Evolutionary conservation across 2,888 invertebrate genomes (phyloP).

Genomic region (Notodonta dromedarius): DNA sequence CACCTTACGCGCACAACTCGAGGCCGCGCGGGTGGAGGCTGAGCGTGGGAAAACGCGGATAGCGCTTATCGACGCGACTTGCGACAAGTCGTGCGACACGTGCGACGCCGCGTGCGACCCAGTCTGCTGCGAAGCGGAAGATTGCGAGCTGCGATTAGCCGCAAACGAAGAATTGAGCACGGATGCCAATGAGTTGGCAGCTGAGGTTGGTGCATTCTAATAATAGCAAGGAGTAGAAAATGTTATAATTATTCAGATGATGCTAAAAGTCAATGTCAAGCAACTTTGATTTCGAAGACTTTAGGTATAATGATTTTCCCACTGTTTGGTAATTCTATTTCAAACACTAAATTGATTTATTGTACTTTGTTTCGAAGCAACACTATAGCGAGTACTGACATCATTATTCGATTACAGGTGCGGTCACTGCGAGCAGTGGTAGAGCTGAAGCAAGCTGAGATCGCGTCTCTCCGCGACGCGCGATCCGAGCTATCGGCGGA

Average conservation of each 20-base stretch:
- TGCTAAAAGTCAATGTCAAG: neutral
- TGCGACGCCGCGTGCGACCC: constrained; percentile 79
- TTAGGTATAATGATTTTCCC: too few relatives aligned
- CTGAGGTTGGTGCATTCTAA: constrained; percentile 62
- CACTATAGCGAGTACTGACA: too few relatives aligned
- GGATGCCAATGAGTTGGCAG: constrained; percentile 76
- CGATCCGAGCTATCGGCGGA: constrained; percentile 88
- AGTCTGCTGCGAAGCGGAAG: constrained; percentile 69
- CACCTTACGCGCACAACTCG: constrained; percentile 74
- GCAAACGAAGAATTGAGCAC: constrained; percentile 75
- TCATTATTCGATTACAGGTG: constrained; percentile 47
- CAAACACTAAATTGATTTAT: too few relatives aligned
- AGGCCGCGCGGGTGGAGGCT: constrained; percentile 70
- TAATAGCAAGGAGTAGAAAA: constrained; percentile 19
- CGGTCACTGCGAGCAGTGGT: constrained; percentile 93
- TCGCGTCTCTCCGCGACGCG: constrained; percentile 89
- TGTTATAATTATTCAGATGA: constrained; percentile 18
- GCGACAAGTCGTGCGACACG: constrained; percentile 57
- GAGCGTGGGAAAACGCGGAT: constrained; percentile 42
- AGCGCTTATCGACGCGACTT: constrained; percentile 36
- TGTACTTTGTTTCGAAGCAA: too few relatives aligned
- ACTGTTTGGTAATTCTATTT: too few relatives aligned
- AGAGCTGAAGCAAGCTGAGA: constrained; percentile 94
- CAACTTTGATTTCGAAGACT: neutral
- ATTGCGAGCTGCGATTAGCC: constrained; percentile 63